A percentile compares a stretch with the other conserved stretches of the same genome.
Evolutionary conservation across 2,113 vertebrate genomes (phyloP).

Genomic region (Boulengeromyrus knoepffleri): DNA sequence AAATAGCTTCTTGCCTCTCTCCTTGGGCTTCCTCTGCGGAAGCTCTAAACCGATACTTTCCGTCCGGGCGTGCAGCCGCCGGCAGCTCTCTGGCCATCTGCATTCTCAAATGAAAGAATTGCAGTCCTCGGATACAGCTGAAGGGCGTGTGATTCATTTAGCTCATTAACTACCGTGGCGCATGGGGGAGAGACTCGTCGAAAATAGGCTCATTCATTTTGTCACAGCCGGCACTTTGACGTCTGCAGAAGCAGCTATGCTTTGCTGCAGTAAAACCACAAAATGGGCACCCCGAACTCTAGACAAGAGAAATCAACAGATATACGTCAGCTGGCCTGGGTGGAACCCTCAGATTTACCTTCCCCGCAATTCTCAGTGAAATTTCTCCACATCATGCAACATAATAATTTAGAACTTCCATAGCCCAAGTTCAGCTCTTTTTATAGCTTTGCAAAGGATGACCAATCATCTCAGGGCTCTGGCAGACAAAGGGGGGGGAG

Average conservation of each 20-base stretch:
- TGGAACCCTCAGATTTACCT: background rate
- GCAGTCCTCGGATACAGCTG: background rate
- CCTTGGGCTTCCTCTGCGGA: background rate
- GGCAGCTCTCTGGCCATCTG: conserved; percentile 7
- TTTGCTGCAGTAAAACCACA: background rate
- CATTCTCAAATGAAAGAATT: background rate
- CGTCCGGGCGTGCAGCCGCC: background rate
- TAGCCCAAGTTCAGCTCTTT: background rate
- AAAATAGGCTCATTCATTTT: conserved; percentile 17
- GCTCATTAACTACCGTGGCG: background rate
- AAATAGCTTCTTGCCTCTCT: background rate
- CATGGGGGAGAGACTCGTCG: background rate
- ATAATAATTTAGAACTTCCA: background rate
- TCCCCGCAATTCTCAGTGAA: background rate
- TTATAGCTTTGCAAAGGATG: background rate
- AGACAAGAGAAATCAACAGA: background rate
- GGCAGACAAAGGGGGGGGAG: background rate
- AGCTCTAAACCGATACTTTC: background rate
- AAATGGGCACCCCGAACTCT: background rate
- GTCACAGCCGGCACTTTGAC: background rate
- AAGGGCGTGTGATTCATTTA: conserved; percentile 13
- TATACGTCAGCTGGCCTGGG: background rate
- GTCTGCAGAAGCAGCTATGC: background rate
- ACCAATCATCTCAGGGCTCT: background rate
- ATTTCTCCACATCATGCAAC: background rate